Evolutionary conservation across 2,888 invertebrate genomes (phyloP).

Genomic region (Drosophila diplacantha): DNA sequence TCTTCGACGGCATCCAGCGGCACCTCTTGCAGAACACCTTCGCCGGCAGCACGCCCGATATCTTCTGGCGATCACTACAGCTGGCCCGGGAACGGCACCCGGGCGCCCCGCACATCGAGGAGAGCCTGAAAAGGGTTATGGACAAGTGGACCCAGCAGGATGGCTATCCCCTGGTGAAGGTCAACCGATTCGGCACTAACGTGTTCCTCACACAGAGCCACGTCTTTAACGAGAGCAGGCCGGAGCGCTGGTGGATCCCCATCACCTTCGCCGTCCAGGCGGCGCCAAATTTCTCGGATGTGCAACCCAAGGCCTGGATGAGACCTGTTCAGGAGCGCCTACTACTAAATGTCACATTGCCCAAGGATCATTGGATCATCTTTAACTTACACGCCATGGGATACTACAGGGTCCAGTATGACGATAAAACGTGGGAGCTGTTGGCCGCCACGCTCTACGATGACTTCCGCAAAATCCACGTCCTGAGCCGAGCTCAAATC

Average conservation of each 20-base stretch:
- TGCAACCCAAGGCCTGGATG: slow-evolving; percentile 18
- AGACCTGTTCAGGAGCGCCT: not conserved
- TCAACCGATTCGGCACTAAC: not conserved
- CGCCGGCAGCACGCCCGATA: not conserved
- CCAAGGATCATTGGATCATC: slow-evolving; percentile 23
- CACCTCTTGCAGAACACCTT: slow-evolving; percentile 23
- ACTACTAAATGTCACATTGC: not conserved
- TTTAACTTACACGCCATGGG: slow-evolving; percentile 25
- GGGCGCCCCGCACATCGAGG: too few species aligned
- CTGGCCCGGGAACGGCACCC: slow-evolving; percentile 10
- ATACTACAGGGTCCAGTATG: slow-evolving; percentile 39
- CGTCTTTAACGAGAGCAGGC: slow-evolving; percentile 5
- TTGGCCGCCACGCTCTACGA: slow-evolving; percentile 12
- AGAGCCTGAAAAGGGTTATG: slow-evolving; percentile 15
- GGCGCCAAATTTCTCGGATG: not conserved
- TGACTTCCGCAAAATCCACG: slow-evolving; percentile 23
- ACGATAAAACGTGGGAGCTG: slow-evolving; percentile 17
- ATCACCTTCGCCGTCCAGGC: slow-evolving; percentile 18
- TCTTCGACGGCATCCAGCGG: slow-evolving; percentile 18
- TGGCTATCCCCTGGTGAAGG: slow-evolving; percentile 32
- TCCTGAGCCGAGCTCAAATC: slow-evolving; percentile 34
- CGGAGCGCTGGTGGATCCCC: slow-evolving; percentile 33
- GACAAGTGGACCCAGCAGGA: slow-evolving; percentile 26
- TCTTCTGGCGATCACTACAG: slow-evolving; percentile 23
- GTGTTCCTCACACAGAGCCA: slow-evolving; percentile 2